These are phyloP conservation scores for Zaprionus ornatus DNA, from an alignment of 1,140 invertebrate species.

Conservation along the genomic window DNA sequence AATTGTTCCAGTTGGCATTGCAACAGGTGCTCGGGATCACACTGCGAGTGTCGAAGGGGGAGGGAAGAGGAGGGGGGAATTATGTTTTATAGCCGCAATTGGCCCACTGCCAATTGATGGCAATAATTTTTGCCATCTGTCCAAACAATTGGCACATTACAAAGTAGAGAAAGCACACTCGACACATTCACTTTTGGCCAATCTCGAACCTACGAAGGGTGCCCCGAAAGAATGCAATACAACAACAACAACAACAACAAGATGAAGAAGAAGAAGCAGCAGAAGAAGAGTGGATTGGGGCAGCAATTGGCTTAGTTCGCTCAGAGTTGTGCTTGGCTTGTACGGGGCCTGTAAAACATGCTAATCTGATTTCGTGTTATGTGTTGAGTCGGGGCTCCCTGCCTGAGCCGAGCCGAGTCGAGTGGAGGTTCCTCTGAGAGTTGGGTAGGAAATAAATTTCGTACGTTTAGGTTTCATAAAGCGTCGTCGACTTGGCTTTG, in stretches of 20 bases:
- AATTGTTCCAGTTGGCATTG: constrained; percentile 36
- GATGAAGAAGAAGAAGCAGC: not conserved
- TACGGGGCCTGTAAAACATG: constrained; percentile 73
- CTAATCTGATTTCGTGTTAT: constrained; percentile 82
- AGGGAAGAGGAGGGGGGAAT: not conserved
- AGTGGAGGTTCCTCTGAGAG: constrained; percentile 25
- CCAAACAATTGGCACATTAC: constrained; percentile 78
- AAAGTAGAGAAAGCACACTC: constrained; percentile 76
- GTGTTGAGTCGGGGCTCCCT: constrained; percentile 61
- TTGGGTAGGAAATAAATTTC: constrained; percentile 74
- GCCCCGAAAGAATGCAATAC: constrained; percentile 46
- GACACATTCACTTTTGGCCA: constrained; percentile 75
- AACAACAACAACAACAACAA: not conserved
- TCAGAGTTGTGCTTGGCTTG: constrained; percentile 50
- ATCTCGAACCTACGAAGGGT: constrained; percentile 18
- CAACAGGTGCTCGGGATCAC: constrained; percentile 34
- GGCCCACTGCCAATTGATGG: constrained; percentile 60
- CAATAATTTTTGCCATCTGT: constrained; percentile 64
- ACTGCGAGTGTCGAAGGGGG: not conserved
- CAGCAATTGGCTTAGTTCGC: constrained; percentile 76
- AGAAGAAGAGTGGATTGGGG: not conserved
- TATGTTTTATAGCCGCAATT: constrained; percentile 72
- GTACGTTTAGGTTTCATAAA: constrained; percentile 82
- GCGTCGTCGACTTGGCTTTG: constrained; percentile 54
- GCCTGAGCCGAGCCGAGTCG: constrained; percentile 31